phyloP scores from a whole-genome alignment of 2,888 invertebrate species.

The Nasonia oneida region DNA sequence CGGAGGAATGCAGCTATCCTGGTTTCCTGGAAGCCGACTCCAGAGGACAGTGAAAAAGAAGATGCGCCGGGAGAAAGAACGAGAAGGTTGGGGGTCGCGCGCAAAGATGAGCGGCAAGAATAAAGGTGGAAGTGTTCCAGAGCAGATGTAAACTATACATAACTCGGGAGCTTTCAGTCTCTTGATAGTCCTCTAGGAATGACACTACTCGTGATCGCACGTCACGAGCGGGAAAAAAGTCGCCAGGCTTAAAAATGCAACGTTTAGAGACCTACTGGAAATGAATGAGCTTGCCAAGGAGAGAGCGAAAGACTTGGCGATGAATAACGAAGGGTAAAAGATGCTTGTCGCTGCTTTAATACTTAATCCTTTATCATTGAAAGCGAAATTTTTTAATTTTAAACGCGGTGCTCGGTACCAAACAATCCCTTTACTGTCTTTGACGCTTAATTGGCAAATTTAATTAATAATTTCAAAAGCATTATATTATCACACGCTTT shows the following conservation, averaged over 20 bases:
- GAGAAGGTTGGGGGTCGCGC: background rate
- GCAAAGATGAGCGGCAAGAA: background rate
- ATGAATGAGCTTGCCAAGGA: background rate
- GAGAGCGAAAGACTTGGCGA: background rate
- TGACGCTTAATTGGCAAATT: slow-evolving; percentile 26
- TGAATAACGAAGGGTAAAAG: background rate
- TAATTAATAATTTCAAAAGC: slow-evolving; percentile 17
- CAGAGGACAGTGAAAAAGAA: slow-evolving; percentile 12
- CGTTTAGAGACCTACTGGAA: slow-evolving; percentile 21
- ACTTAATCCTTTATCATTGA: background rate
- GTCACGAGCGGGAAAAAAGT: background rate
- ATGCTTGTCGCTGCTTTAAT: slow-evolving; percentile 1
- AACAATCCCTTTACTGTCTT: background rate
- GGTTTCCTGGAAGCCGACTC: background rate
- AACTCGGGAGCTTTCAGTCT: slow-evolving; percentile 4
- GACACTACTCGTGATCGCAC: background rate
- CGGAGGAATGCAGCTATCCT: background rate
- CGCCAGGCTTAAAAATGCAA: slow-evolving; percentile 18
- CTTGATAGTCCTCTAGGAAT: background rate
- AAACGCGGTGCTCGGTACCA: background rate
- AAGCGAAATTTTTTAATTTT: slow-evolving; percentile 5
- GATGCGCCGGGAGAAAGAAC: background rate
- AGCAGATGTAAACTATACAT: slow-evolving; percentile 16
- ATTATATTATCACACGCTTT: background rate
- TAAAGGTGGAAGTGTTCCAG: slow-evolving; percentile 2